Conservation (phyloP, 2,113 vertebrate species). For the Uria aalge region DNA sequence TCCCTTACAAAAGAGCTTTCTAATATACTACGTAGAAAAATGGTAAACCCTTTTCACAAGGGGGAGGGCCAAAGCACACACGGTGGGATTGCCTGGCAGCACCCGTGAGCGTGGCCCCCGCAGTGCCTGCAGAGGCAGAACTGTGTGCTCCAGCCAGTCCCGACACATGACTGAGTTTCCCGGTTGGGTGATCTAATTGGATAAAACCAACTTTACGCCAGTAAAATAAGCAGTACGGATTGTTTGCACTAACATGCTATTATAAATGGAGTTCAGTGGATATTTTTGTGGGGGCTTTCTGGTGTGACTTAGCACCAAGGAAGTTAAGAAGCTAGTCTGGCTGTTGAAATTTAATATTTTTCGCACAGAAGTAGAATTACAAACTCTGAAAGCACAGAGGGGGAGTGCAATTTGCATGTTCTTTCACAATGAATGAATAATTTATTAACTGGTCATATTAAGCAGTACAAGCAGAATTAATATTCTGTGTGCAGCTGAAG, state of each 20-base stretch:
- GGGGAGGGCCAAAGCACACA: background rate
- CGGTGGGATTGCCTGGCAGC: background rate
- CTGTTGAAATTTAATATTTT: background rate
- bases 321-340: background rate
- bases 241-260: background rate
- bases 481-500: slow-evolving; percentile 16
- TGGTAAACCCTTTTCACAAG: background rate
- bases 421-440: slow-evolving; percentile 40
- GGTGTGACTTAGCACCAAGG: background rate
- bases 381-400: background rate
- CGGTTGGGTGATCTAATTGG: background rate
- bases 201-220: background rate
- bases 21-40: background rate
- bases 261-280: background rate
- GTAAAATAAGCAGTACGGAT: background rate
- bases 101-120: fast-evolving
- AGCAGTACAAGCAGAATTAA: slow-evolving; percentile 34
- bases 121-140: background rate
- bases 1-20: background rate
- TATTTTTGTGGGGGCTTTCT: background rate
- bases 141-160: background rate
- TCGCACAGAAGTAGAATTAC: background rate
- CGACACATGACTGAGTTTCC: background rate
- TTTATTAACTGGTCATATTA: slow-evolving; percentile 55
- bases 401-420: slow-evolving; percentile 27